Conservation (phyloP, 2,888 invertebrate species). For the Nowickia ferox region DNA sequence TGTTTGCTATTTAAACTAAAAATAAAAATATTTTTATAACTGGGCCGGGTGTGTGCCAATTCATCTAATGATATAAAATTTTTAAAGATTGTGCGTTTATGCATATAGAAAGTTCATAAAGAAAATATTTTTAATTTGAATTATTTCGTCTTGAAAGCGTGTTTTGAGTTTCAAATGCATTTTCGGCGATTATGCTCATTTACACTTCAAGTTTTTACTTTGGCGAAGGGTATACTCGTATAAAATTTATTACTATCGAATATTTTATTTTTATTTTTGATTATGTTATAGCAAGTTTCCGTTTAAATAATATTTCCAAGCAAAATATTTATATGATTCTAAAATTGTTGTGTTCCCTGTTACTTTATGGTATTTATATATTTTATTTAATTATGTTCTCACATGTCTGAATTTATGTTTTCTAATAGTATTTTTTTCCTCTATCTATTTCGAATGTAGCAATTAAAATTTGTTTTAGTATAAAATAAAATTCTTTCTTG, state of each 20-base stretch:
- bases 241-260: not conserved
- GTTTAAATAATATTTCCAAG: slow-evolving; percentile 12
- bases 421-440: not conserved
- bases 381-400: slow-evolving; percentile 11
- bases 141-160: no score
- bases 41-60: no score
- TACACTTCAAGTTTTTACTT: no score
- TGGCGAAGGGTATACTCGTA: slow-evolving; percentile 14
- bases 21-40: no score
- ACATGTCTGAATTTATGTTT: slow-evolving; percentile 9
- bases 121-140: no score
- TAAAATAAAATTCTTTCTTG: not conserved
- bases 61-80: no score
- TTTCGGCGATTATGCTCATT: no score
- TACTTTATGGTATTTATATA: not conserved
- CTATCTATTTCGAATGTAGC: not conserved
- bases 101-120: no score
- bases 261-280: not conserved
- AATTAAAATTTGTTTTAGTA: slow-evolving; percentile 19
- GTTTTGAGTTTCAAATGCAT: no score
- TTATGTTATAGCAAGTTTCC: slow-evolving; percentile 1
- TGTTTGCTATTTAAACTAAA: no score
- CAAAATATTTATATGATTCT: slow-evolving; percentile 13
- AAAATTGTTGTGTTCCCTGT: slow-evolving; percentile 1
- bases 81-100: no score